Percentiles rank a stretch among this genome's conserved stretches.
phyloP scores from a whole-genome alignment of 92 coral and sea anemone species.

The Epizoanthus fatuus region DNA sequence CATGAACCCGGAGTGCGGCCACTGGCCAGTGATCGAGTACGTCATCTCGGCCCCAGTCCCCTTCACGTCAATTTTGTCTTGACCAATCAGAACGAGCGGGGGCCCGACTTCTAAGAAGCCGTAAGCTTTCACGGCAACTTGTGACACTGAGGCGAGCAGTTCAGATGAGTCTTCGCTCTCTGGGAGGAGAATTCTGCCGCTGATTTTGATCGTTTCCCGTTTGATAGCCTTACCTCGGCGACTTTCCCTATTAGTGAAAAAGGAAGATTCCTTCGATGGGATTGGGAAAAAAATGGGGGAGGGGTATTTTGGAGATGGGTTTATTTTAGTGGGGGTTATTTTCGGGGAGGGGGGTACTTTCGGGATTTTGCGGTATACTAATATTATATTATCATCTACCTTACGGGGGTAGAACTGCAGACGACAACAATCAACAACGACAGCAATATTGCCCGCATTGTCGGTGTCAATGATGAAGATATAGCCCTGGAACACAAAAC shows the following conservation, averaged over 20 bases:
- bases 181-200: slow-evolving; percentile 6
- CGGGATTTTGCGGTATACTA: too few species aligned
- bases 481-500: too few species aligned
- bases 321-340: too few species aligned
- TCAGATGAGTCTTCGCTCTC: slow-evolving; percentile 18
- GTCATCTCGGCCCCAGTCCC: slow-evolving; percentile 10
- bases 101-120: slow-evolving; percentile 9
- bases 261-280: too few species aligned
- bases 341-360: too few species aligned
- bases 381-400: too few species aligned
- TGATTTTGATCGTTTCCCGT: slow-evolving; percentile 2
- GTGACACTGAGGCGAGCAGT: slow-evolving; percentile 9
- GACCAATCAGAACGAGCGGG: slow-evolving; percentile 17
- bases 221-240: neutral
- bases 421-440: too few species aligned
- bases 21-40: slow-evolving; percentile 5
- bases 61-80: slow-evolving; percentile 4
- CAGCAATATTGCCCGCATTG: too few species aligned
- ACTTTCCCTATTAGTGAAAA: neutral
- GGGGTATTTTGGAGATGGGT: too few species aligned
- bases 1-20: slow-evolving; percentile 31
- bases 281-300: too few species aligned
- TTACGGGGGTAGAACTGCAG: too few species aligned
- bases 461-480: too few species aligned
- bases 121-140: slow-evolving; percentile 13